Base-by-base conservation (phyloP, 2,888 invertebrate genomes). In the Microctonus brassicae region DNA sequence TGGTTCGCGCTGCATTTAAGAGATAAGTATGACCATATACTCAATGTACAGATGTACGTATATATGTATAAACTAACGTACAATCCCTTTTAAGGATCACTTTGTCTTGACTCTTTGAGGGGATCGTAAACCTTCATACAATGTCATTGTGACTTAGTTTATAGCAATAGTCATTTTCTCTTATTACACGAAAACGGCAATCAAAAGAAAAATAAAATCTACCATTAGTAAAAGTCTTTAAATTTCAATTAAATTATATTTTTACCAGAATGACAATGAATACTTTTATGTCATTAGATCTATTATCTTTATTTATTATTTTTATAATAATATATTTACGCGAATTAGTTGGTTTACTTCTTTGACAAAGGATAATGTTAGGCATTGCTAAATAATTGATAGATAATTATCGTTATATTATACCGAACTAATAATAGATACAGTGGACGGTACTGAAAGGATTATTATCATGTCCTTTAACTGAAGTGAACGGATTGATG, bases 31-130 rank as follows among this genome's bases (percentile, higher is more conserved):
- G n/a, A n/a, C n/a, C n/a, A n/a, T n/a, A n/a, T n/a, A n/a, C n/a
- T n/a, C n/a, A n/a, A n/a, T n/a, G n/a, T n/a, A n/a, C n/a, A n/a
- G n/a, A n/a, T n/a, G 17, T 47, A 47, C 13, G 26, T 55, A 24
- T 26, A 2, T 13, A 26, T 22, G 13, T 55, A 55, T 22, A 24
- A 7, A 47, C 17, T n/a, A 55, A 5, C 55, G 73, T 80, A 79
- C 76, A 78, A 82, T 77, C 77, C 79, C 76, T 78, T 76, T 75
- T 76, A 76, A 71, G 47, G 17, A 72, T 69, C 75, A 77, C 79
- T 80, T 52, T 60, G 65, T 22, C n/a, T 29, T n/a, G 39, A 64
- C 33, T 60, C 53, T 11, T 39, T 73, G 72, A 63, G 76, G 73
- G 73, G 77, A 76, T 80, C 81, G 78, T 80, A 81, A 82, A 82